Evolutionary conservation across 1,140 invertebrate species (phyloP).

Genomic region (Periplaneta americana): DNA sequence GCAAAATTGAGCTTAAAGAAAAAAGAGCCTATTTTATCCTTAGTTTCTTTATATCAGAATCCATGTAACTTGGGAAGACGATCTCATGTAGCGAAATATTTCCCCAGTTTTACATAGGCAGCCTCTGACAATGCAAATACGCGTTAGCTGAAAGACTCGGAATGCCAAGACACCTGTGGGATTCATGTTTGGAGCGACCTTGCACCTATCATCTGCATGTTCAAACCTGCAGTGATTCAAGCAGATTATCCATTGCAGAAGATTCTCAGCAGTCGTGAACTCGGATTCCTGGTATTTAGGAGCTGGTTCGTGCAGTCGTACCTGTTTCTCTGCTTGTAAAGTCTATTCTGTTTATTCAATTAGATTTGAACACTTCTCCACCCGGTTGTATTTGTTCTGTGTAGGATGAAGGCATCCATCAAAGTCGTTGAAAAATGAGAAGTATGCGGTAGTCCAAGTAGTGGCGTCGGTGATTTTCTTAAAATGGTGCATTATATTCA

Average conservation of each 20-base stretch:
- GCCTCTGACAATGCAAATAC: neutral
- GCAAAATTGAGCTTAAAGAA: neutral
- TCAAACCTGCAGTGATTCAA: neutral
- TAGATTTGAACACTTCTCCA: neutral
- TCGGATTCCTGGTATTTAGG: neutral
- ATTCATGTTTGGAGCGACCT: neutral
- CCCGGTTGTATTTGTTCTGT: neutral
- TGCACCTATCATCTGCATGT: neutral
- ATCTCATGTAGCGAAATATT: neutral
- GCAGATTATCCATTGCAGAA: neutral
- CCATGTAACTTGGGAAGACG: neutral
- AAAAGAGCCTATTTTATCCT: neutral
- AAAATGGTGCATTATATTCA: too few relatives aligned
- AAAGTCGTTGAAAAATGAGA: neutral
- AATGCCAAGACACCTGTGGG: neutral
- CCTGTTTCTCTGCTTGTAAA: neutral
- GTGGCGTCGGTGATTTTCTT: too few relatives aligned
- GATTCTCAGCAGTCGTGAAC: neutral
- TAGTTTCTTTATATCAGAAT: too few relatives aligned
- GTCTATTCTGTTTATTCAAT: neutral
- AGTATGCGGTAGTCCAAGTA: neutral
- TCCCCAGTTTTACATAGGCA: neutral
- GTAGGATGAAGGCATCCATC: neutral
- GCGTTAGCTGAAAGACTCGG: neutral
- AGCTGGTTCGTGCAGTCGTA: neutral